Base-by-base conservation (phyloP, 2,888 invertebrate species). In the Drosophila koepferae region DNA sequence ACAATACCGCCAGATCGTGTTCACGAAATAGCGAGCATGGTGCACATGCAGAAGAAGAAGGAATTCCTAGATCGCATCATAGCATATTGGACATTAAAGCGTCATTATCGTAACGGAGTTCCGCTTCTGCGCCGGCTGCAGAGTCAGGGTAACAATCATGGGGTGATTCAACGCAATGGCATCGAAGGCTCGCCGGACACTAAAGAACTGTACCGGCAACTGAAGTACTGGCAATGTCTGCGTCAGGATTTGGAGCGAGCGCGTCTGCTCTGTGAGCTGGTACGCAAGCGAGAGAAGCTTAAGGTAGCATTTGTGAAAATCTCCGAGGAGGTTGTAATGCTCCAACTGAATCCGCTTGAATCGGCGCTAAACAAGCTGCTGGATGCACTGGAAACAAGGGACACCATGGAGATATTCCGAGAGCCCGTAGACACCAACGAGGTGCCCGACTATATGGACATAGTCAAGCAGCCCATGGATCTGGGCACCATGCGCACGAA, bases 51-150 rank as follows among this genome's bases (percentile, higher is more conserved):
- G 28, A 97, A 97, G 87, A 95, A 97, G 74, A 96, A 97, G 31
- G 96, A 97, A 82, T 96, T 99, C 86, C 96, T 99, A 86, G 97
- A 97, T 91, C 94, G 98, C 4, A 94, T 99, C 16, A 96, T 99
- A 63, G 97, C 98, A 1, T 99, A 99, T 91, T 99, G 99, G 99
- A 99, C 98, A 5, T 94, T 99, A 49, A 99, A 99, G 93, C 94
- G 99, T 2, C 98, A 98, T 91, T 97, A 97, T 74, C 94, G 99
- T 58, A 99, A 99, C 91, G 99, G 99, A 0, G 99, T 99, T 10
- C 99, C 99, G 0, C 94, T 99, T 69, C 93, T 99, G 69, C 93
- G 99, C 49, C 94, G 99, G 8, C 93, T 98, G 36, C 98, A 98
- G 89, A 96, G 95, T 72, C 92, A 93, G 93, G 81, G 94, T 82